phyloP scores from a whole-genome alignment of 2,113 vertebrate genomes.

The Mesocricetus auratus region DNA sequence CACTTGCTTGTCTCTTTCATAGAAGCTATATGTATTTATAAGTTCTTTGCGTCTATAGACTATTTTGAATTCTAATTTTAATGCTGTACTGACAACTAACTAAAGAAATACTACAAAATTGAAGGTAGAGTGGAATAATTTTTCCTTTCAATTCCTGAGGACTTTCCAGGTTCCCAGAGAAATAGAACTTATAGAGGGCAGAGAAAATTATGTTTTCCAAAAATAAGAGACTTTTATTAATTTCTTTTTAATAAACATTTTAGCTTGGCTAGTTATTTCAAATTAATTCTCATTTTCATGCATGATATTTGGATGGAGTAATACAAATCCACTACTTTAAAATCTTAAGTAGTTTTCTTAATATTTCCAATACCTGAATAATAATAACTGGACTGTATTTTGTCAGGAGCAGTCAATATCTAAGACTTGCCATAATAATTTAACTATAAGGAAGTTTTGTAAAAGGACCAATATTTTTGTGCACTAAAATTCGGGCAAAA shows the following conservation, averaged over 20 bases:
- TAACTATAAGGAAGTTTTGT: neutral
- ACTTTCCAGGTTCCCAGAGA: neutral
- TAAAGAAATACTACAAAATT: neutral
- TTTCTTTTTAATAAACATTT: conserved; percentile 13
- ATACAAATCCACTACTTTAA: neutral
- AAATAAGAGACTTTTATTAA: neutral
- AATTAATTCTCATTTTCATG: neutral
- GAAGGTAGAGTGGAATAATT: neutral
- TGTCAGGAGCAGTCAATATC: neutral
- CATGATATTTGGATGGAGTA: neutral
- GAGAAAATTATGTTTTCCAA: conserved; percentile 8
- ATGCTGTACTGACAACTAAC: conserved; percentile 10
- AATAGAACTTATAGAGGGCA: neutral
- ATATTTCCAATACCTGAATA: neutral
- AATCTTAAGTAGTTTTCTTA: neutral
- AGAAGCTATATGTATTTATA: conserved; percentile 41
- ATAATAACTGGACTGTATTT: neutral
- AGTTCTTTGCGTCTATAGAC: conserved; percentile 19
- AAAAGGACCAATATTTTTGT: neutral
- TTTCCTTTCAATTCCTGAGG: conserved; percentile 55
- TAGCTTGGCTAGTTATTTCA: neutral
- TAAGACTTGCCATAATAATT: neutral
- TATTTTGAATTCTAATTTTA: conserved; percentile 36
- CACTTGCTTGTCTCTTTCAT: neutral
- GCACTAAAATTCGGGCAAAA: conserved; percentile 2